These are phyloP conservation scores for Pseudomugil gertrudae DNA, from an alignment of 2,797 vertebrate genomes.

Conservation along the genomic window DNA sequence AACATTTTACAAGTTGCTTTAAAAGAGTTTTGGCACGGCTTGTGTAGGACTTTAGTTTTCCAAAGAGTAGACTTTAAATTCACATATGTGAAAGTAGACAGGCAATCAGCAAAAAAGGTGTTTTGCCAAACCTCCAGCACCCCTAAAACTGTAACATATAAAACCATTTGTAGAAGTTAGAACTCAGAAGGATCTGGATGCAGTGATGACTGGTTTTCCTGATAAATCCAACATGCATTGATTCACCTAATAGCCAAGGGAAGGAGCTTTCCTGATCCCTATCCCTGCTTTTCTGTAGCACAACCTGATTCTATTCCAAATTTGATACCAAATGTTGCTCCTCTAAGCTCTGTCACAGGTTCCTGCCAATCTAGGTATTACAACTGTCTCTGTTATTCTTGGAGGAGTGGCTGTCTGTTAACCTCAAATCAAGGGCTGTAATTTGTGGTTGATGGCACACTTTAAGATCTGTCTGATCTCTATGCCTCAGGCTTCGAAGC, in stretches of 20 bases:
- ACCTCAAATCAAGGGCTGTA: conserved; percentile 88
- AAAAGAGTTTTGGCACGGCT: conserved; percentile 64
- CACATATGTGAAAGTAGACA: conserved; percentile 36
- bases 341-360: conserved; percentile 74
- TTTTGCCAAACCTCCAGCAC: conserved; percentile 33
- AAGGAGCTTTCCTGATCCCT: conserved; percentile 19
- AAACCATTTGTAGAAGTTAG: conserved; percentile 14
- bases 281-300: conserved; percentile 35
- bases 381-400: conserved; percentile 83
- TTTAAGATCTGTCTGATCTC: conserved; percentile 87
- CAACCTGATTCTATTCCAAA: conserved; percentile 56
- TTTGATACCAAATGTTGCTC: conserved; percentile 61
- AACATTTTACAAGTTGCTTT: conserved; percentile 72
- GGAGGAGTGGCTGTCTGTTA: conserved; percentile 85
- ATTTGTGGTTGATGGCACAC: conserved; percentile 88
- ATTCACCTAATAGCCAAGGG: conserved; percentile 34
- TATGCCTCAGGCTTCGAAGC: conserved; percentile 80
- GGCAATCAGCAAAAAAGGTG: conserved; percentile 37
- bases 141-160: conserved; percentile 5
- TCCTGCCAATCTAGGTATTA: conserved; percentile 80
- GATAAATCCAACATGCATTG: conserved; percentile 18
- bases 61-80: conserved; percentile 44
- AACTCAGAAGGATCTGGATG: background rate
- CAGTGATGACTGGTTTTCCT: conserved; percentile 1
- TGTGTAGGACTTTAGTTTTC: conserved; percentile 45